These are phyloP conservation scores for Microplitis deprimator DNA, from an alignment of 2,888 invertebrate genomes.

Conservation along the genomic window DNA sequence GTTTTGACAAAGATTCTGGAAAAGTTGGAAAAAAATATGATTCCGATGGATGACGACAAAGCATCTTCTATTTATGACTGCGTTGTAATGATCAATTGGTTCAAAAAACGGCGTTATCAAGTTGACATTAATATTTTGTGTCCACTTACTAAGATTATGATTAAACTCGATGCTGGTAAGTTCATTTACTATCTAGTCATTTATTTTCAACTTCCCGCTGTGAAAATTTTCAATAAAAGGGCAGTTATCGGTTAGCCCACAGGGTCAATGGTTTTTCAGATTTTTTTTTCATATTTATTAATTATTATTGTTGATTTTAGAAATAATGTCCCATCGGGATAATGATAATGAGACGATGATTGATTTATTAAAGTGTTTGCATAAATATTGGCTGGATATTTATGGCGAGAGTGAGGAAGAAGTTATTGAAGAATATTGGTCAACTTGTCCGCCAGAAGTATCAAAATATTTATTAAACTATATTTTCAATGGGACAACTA, in stretches of 20 bases:
- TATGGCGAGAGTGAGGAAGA: constrained; percentile 38
- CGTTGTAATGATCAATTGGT: constrained; percentile 58
- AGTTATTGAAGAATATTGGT: constrained; percentile 45
- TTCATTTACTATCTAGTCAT: neutral
- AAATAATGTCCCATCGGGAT: neutral
- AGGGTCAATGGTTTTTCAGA: no score
- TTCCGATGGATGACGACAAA: constrained; percentile 54
- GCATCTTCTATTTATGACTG: constrained; percentile 59
- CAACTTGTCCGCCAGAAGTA: constrained; percentile 13
- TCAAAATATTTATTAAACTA: neutral
- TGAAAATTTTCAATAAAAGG: no score
- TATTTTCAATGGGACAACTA: neutral
- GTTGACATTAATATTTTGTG: constrained; percentile 46
- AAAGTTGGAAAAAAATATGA: constrained; percentile 49
- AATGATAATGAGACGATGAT: constrained; percentile 31
- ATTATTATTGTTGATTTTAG: neutral
- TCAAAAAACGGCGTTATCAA: constrained; percentile 54
- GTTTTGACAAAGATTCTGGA: constrained; percentile 55
- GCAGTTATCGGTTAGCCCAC: no score
- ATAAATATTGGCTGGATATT: constrained; percentile 60
- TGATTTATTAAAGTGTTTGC: constrained; percentile 55
- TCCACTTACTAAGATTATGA: constrained; percentile 54
- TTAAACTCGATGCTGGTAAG: constrained; percentile 56
- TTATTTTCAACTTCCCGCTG: no score
- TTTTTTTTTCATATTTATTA: no score